Base-by-base conservation (phyloP, 2,888 invertebrate genomes). In the Esperia sulphurella region DNA sequence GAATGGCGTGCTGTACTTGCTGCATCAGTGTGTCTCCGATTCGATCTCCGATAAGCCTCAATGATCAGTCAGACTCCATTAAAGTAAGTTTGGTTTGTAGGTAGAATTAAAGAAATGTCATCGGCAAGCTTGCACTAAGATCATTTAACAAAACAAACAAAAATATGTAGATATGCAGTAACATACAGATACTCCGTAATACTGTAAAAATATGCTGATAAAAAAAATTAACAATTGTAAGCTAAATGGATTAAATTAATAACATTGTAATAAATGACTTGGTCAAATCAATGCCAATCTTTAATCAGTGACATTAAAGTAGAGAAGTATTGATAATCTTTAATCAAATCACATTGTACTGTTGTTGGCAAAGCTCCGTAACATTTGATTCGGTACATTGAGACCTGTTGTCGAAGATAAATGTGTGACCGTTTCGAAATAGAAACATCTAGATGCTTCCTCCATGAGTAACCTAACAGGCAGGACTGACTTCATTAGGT, bases 31-130 rank as follows among this genome's bases (percentile, higher is more conserved):
- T 92, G 53, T 90, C 92, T 63, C 94, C 94, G 50, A 92, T 96
- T 62, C 92, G 94, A 68, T 91, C 94, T 57, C 96, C 96, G 55
- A 94, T 96, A 74, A 94, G 93, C 78, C 86, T 95, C 61, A 91
- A 75, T 70, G 93, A 93, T 65, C 88, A 88, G 68, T 96, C 96
- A 54, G 95, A 96, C 66, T 82, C 92, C 55, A 86, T 95, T 58
- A 95, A 94, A 93, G 96, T 96, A 90, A 93, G 92, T 79, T 53
- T 60, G 45, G 28, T n/a, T n/a, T n/a, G n/a, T 21, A 14, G 28
- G 42, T 42, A 41, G 41, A 51, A 46, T 14, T 41, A 41, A 50
- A 50, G 28, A 47, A 45, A 46, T 35, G 45, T 48, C 38, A 30
- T 46, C 41, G 43, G 40, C 43, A n/a, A n/a, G n/a, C 12, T 38